These are phyloP conservation scores for Siderastrea siderea DNA, from an alignment of 92 coral and sea anemone genomes.

Conservation along the genomic window DNA sequence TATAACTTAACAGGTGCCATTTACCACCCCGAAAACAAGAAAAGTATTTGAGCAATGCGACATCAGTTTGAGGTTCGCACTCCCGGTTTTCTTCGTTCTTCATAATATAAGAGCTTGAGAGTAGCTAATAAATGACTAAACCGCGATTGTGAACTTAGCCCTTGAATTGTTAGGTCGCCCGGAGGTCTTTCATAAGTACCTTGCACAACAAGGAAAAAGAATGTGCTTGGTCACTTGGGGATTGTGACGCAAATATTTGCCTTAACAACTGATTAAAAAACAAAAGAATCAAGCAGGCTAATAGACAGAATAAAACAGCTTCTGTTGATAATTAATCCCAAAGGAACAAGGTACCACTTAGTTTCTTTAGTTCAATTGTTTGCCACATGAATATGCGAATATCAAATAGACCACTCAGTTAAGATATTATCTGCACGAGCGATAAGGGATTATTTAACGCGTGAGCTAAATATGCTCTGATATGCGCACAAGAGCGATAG, in stretches of 20 bases:
- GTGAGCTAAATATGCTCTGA: background rate
- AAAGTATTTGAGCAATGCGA: background rate
- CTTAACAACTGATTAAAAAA: constrained; percentile 20
- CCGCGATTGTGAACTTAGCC: background rate
- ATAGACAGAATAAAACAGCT: constrained; percentile 5
- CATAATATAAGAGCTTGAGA: background rate
- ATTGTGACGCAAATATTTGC: constrained; percentile 29
- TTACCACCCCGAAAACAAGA: background rate
- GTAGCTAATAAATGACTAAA: no score
- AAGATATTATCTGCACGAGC: background rate
- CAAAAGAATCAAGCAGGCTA: constrained; percentile 7
- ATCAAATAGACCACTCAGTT: constrained; percentile 1
- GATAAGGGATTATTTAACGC: background rate
- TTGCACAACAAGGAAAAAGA: constrained; percentile 14
- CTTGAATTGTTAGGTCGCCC: background rate
- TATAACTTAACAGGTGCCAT: background rate
- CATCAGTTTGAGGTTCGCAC: background rate
- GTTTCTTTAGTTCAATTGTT: constrained; percentile 6
- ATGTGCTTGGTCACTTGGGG: constrained; percentile 18
- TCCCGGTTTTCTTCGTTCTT: background rate
- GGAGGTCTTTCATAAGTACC: background rate
- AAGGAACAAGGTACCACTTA: background rate
- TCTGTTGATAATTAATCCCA: constrained; percentile 13
- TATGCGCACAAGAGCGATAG: background rate
- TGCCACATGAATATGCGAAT: background rate